Evolutionary conservation across 2,113 vertebrate genomes (phyloP), one percentile per base, ranked within the genome.

Genomic region (Numenius arquata): DNA sequence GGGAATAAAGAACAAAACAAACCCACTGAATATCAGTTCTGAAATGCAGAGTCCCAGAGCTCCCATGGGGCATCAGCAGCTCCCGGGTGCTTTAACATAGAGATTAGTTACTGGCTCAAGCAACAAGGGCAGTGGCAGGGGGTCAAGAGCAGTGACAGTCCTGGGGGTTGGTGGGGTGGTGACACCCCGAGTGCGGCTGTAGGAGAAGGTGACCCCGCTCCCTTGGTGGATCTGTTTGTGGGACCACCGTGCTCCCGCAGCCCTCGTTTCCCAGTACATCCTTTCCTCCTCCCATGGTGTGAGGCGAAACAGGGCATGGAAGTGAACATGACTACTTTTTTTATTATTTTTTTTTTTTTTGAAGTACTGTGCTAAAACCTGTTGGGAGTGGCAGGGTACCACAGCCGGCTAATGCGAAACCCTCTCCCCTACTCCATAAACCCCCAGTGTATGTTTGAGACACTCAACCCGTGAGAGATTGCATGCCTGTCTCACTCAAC

Each of bases 31-130:
- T 15, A 27, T 59, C 12, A 1, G 45, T 22, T 21, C 14, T 5
- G 21, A 58, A 30, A 8, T 15, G 58, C 15, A 2, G 6, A 34
- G 43, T 36, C 30, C 34, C 43, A 5, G 65, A 62, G 19, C 23
- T 19, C 32, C 9, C 20, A 5, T 10, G 32, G 63, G 53, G 15
- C 38, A 8, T 8, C 32, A 9, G 61, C 68, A 45, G 52, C 16
- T n/a, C 41, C 76, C 2, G 1, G 8, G 36, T 1, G 12, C 32
- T 50, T 26, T 8, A 32, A 18, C 0, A 2, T 7, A 3, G 23
- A 20, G 6, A 3, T 34, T 23, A 2, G 1, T 19, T 15, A 8
- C 43, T 18, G 43, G 21, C 43, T 36, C 12, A 3, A 32, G 53
- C 19, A 32, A 2, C 27, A 3, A 45, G 77, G 26, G 5, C 19